Percentiles rank a stretch among this genome's conserved stretches.
Conservation (phyloP, 2,797 vertebrate genomes). For the Naso thynnoides region DNA sequence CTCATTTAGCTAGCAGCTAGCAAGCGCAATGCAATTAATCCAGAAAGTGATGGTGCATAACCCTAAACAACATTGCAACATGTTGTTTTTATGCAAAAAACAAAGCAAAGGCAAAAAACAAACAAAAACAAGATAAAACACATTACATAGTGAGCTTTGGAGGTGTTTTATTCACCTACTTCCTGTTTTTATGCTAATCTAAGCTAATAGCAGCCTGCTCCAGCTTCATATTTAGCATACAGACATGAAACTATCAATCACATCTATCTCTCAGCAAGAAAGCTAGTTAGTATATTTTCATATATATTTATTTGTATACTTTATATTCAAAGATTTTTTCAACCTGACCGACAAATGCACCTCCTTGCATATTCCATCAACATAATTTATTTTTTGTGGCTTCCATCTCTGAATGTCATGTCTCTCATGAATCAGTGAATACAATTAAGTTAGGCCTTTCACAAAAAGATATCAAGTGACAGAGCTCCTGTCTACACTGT, state of each 20-base stretch:
- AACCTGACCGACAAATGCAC: background rate
- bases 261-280: background rate
- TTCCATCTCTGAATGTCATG: conserved; percentile 18
- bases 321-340: conserved; percentile 11
- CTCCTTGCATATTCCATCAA: conserved; percentile 35
- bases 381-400: conserved; percentile 15
- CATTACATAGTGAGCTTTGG: background rate
- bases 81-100: background rate
- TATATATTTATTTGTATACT: background rate
- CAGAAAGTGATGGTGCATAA: background rate
- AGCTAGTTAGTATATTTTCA: background rate
- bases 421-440: conserved; percentile 25
- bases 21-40: background rate
- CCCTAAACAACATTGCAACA: fast-evolving
- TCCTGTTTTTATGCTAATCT: conserved; percentile 4
- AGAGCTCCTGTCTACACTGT: conserved; percentile 53
- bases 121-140: background rate
- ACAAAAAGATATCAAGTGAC: conserved; percentile 68
- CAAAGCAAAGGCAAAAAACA: background rate
- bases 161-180: background rate
- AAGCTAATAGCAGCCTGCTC: background rate
- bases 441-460: conserved; percentile 51
- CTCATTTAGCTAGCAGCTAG: background rate
- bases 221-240: background rate
- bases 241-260: background rate